phyloP scores from a whole-genome alignment of 1,140 invertebrate genomes.

The Brachionus sp. region DNA sequence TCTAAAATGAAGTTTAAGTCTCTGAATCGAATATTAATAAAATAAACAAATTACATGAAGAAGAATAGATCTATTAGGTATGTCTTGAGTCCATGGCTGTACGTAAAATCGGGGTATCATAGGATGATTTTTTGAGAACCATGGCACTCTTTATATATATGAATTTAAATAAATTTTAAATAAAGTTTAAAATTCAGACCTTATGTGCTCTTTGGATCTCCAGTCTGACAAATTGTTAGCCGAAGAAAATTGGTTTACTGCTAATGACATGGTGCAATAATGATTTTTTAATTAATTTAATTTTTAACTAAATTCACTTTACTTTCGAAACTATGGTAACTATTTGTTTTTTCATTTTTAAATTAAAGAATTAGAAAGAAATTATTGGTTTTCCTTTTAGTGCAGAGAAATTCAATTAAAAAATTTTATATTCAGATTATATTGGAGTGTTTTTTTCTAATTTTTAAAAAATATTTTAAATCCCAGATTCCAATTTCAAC shows the following conservation, averaged over 20 bases:
- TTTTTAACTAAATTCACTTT: neutral
- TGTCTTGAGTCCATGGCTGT: conserved; percentile 59
- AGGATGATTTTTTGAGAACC: conserved; percentile 53
- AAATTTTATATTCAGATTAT: neutral
- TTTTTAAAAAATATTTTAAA: too few species aligned
- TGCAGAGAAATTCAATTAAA: neutral
- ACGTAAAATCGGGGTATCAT: conserved; percentile 55
- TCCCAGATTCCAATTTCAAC: too few species aligned
- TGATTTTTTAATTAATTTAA: neutral
- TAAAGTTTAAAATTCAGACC: neutral
- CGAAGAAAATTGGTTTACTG: neutral
- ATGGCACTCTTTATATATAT: conserved; percentile 50
- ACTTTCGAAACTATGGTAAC: conserved; percentile 22
- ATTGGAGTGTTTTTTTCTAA: too few species aligned
- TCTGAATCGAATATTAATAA: neutral
- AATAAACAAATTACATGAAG: conserved; percentile 50
- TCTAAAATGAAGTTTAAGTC: conserved; percentile 49
- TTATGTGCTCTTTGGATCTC: neutral
- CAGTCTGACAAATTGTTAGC: neutral
- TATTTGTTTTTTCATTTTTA: neutral
- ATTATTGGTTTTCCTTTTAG: too few species aligned
- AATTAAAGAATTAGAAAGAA: neutral
- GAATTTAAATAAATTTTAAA: neutral
- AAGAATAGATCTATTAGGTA: conserved; percentile 56
- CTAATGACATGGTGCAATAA: neutral